Evolutionary conservation across 2,888 invertebrate genomes (phyloP).

Genomic region (Tanypteryx hageni): DNA sequence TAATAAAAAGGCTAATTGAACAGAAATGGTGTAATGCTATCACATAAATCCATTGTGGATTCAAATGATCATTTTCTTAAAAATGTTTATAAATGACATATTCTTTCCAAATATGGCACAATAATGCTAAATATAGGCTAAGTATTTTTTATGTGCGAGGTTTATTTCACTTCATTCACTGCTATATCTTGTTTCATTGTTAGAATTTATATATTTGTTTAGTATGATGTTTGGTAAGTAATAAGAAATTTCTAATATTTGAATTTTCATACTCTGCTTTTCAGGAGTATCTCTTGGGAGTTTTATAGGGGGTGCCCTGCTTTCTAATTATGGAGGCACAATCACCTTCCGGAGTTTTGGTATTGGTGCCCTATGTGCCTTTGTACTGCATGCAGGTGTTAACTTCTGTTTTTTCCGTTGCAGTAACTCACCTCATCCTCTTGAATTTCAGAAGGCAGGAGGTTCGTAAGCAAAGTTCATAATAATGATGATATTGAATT

Average conservation of each 20-base stretch:
- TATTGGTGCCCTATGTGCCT: slow-evolving; percentile 80
- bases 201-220: background rate
- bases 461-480: slow-evolving; percentile 8
- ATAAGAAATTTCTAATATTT: background rate
- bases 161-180: too few species aligned
- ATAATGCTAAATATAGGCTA: too few species aligned
- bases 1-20: too few species aligned
- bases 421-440: slow-evolving; percentile 18
- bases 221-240: background rate
- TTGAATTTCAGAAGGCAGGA: slow-evolving; percentile 50
- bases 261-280: slow-evolving; percentile 40
- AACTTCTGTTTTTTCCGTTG: slow-evolving; percentile 74
- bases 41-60: too few species aligned
- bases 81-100: too few species aligned
- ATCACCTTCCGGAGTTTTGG: slow-evolving; percentile 86
- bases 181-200: background rate
- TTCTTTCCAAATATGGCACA: too few species aligned
- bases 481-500: too few species aligned
- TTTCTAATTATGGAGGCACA: slow-evolving; percentile 81
- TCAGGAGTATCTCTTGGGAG: slow-evolving; percentile 86
- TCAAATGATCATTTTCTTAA: too few species aligned
- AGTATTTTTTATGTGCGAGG: too few species aligned
- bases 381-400: slow-evolving; percentile 78
- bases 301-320: slow-evolving; percentile 85
- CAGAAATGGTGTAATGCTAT: too few species aligned